A percentile compares a stretch with the other conserved stretches of the same genome.
These are phyloP conservation scores for Ondatra zibethicus DNA, from an alignment of 2,113 vertebrate species.

Conservation along the genomic window DNA sequence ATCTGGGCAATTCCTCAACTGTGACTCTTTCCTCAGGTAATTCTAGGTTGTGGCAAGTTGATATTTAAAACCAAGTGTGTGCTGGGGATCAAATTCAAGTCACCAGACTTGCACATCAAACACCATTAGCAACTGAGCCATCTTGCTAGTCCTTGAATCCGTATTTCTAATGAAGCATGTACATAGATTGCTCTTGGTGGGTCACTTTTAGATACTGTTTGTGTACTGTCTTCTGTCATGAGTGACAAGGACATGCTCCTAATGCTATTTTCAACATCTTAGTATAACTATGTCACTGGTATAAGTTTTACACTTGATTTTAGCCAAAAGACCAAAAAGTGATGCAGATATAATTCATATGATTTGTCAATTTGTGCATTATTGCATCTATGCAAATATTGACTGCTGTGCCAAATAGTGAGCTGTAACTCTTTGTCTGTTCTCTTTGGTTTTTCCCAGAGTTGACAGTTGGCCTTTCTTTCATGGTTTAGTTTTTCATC, in stretches of 20 bases:
- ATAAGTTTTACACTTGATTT: not conserved
- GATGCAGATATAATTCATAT: not conserved
- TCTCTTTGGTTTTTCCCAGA: not conserved
- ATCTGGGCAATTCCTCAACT: not conserved
- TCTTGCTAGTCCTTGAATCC: not conserved
- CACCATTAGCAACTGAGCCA: not conserved
- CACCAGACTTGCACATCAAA: not conserved
- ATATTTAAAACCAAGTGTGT: not conserved
- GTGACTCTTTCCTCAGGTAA: not conserved
- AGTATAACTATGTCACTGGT: not conserved
- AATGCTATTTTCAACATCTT: not conserved
- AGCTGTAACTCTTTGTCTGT: not conserved
- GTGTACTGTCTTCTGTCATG: rapidly evolving
- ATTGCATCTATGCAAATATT: not conserved
- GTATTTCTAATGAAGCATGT: not conserved
- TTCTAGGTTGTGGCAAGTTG: not conserved
- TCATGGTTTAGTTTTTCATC: conserved; percentile 14
- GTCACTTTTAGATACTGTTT: not conserved
- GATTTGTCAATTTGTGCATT: not conserved
- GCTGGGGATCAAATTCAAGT: not conserved
- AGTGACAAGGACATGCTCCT: not conserved
- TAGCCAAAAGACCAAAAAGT: not conserved
- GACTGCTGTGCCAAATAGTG: not conserved
- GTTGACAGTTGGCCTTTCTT: not conserved
- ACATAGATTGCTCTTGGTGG: not conserved